Evolutionary conservation across 2,113 vertebrate genomes (phyloP), one percentile per base, ranked within the genome.

Genomic region (Petroica traversi): DNA sequence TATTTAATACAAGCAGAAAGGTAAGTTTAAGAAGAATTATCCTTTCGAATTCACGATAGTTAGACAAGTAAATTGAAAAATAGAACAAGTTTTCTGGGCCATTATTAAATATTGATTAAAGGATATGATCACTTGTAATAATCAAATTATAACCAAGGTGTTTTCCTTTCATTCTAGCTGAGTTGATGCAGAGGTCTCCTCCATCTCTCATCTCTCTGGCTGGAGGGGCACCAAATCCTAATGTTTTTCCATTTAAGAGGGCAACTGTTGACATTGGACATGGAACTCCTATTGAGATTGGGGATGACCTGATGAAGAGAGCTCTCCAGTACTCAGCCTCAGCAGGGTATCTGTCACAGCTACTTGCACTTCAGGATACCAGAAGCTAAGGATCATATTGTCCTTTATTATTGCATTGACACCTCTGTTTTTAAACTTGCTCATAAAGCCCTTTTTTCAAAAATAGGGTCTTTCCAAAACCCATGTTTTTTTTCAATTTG

Each of bases 311-410:
- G 34, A 99, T 99, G 98, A 98, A 98, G 96, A 98, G 98, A 95
- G 99, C 99, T 6, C 98, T 99, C 64, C 99, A 99, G 92, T 99
- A 99, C 97, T 99, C 99, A 1, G 94, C 97, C 40, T 99, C 98
- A n/a, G 95, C 86, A 14, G 99, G 99, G 99, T 99, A 95, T 59
- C 19, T 43, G 34, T 62, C 78, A 68, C n/a, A 17, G 46, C 45
- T 81, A 25, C 57, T 85, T 84, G 36, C n/a, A 54, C 8, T 55
- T 83, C 40, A 84, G 84, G 26, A 83, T 36, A 77, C 8, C n/a
- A 57, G 26, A 76, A 81, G 58, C 33, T 69, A 79, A 75, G 15
- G 9, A 63, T 77, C 31, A 41, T 24, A 34, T 58, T 48, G 33
- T 23, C 13, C 4, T 48, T 68, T 66, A 25, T 45, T 75, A 68